Evolutionary conservation across 2,797 vertebrate species (phyloP), one percentile per base, ranked within the genome.

Genomic region (Eulemur mongoz): DNA sequence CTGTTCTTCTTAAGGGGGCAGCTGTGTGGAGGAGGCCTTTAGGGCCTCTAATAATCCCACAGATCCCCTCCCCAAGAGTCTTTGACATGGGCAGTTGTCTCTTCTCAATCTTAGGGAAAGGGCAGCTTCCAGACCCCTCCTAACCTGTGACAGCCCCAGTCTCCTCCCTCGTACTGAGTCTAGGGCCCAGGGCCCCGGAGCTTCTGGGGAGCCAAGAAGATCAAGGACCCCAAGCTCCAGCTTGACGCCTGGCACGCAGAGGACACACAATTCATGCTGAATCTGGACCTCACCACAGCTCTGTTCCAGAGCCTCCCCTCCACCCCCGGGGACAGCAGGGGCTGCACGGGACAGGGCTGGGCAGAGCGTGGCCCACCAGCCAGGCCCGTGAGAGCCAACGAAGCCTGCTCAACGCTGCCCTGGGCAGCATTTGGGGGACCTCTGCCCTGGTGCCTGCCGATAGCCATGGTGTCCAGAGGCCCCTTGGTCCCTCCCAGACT

Each of bases 301-400:
- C 27, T 1, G 2, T 17, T 2, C 23, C n/a, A 72, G 35, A 81
- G 38, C 17, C 25, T 23, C 17, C 30, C 20, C 11, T 84, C 23
- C 1, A 5, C 4, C 8, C n/a, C 57, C 48, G 43, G 20, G 23
- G 65, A 7, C 27, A 4, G 30, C 2, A 10, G n/a, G 32, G 59
- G 23, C 59, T 14, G 7, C 43, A 5, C 1, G 7, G 40, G 30
- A 43, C 5, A 10, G 65, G 4, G 38, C 17, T 35, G 20, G 18
- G n/a, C 7, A 40, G 79, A 57, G 32, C 1, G 2, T 1, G 2
- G 27, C 11, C 45, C 13, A 1, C 0, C 5, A 4, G 3, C 82
- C 65, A 30, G 52, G 32, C 61, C 63, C 25, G 8, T 1, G 50
- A 59, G 73, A 61, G 27, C 76, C 40, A 3, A 10, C 2, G 38